phyloP scores from a whole-genome alignment of 2,888 invertebrate species.

The Ametastegia equiseti region DNA sequence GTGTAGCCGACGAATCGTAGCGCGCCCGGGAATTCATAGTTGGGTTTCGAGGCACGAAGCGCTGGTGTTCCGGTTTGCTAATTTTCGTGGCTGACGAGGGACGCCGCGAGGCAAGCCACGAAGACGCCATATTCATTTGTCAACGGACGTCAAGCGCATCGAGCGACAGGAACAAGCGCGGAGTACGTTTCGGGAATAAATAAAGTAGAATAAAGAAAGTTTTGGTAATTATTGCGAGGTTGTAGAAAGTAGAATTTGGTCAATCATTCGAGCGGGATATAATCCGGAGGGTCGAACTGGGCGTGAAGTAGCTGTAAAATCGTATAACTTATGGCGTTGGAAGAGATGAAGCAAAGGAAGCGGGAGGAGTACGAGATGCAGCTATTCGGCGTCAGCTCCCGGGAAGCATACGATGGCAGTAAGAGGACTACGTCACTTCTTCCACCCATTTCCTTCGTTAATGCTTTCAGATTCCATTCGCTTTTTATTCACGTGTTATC shows the following conservation, averaged over 20 bases:
- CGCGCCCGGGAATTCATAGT: background rate
- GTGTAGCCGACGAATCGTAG: background rate
- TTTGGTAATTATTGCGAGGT: background rate
- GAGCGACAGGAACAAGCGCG: constrained; percentile 47
- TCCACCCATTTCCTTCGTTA: constrained; percentile 41
- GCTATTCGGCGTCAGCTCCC: constrained; percentile 69
- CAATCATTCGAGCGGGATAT: background rate
- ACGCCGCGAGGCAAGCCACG: constrained; percentile 61
- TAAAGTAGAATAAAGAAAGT: background rate
- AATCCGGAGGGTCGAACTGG: background rate
- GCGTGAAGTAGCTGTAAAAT: background rate
- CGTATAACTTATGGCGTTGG: constrained; percentile 27
- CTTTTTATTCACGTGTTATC: constrained; percentile 26
- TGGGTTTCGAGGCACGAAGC: background rate
- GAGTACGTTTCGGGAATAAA: background rate
- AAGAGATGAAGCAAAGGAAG: constrained; percentile 57
- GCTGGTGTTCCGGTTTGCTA: constrained; percentile 12
- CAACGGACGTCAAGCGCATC: constrained; percentile 67
- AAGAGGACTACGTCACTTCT: constrained; percentile 58
- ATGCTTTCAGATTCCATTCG: constrained; percentile 31
- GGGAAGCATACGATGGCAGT: constrained; percentile 65
- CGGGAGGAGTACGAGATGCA: constrained; percentile 71
- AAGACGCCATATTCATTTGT: constrained; percentile 64
- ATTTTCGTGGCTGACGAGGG: constrained; percentile 55
- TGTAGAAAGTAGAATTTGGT: background rate